phyloP scores from a whole-genome alignment of 2,113 vertebrate species.

The Myocastor coypus region DNA sequence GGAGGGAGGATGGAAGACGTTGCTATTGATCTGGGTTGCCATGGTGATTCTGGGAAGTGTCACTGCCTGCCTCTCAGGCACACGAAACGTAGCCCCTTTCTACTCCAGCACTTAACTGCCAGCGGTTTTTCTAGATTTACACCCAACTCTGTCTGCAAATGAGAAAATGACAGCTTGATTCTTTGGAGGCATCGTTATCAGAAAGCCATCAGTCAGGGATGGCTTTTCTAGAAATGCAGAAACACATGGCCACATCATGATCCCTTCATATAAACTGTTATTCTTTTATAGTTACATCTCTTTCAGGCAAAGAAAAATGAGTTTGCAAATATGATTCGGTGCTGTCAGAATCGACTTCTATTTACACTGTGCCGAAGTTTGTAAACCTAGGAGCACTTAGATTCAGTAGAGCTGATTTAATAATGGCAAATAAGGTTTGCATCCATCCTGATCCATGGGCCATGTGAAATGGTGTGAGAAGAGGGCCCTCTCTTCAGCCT shows the following conservation, averaged over 20 bases:
- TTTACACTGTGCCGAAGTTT: neutral
- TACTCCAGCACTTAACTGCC: neutral
- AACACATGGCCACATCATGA: neutral
- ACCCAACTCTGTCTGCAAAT: neutral
- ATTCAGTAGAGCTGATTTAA: neutral
- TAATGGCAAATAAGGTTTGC: neutral
- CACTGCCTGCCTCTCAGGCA: neutral
- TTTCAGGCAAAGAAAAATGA: neutral
- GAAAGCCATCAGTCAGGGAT: neutral
- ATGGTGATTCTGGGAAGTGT: neutral
- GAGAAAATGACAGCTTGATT: neutral
- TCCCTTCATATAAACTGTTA: neutral
- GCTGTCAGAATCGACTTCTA: neutral
- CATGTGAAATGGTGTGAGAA: neutral
- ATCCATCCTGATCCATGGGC: neutral
- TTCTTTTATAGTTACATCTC: neutral
- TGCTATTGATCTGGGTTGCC: neutral
- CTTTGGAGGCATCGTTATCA: too few species aligned
- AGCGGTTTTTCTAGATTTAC: neutral
- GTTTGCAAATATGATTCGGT: neutral
- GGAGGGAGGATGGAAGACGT: neutral
- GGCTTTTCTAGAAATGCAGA: neutral
- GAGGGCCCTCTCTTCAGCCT: neutral
- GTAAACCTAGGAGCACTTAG: too few species aligned
- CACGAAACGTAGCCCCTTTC: neutral